These are phyloP conservation scores for Dryobota labecula DNA, from an alignment of 2,888 invertebrate species.

Conservation along the genomic window DNA sequence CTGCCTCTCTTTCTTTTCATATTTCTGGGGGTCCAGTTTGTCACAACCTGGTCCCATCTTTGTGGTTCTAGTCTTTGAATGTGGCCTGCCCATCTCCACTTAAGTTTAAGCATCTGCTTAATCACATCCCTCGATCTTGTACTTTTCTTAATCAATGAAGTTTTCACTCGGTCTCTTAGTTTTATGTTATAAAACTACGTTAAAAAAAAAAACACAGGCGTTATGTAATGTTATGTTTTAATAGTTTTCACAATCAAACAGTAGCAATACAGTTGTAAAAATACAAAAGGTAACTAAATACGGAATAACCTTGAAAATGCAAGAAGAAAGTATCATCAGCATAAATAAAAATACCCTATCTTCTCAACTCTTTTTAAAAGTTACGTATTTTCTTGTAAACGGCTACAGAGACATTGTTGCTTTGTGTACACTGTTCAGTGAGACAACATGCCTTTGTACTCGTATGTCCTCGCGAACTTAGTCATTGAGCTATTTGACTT, in stretches of 20 bases:
- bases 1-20: too few species aligned
- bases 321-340: not conserved
- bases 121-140: too few species aligned
- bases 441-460: constrained; percentile 18
- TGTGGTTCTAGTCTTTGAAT: too few species aligned
- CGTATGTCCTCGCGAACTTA: constrained; percentile 18
- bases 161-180: too few species aligned
- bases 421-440: constrained; percentile 12
- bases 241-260: not conserved
- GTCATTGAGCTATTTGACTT: constrained; percentile 46
- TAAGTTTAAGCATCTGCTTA: too few species aligned
- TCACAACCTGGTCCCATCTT: too few species aligned
- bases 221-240: not conserved
- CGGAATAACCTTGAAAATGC: not conserved
- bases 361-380: not conserved
- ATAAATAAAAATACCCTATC: not conserved
- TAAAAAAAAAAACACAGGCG: too few species aligned
- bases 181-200: too few species aligned
- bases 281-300: not conserved
- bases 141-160: too few species aligned
- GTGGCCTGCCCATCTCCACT: too few species aligned
- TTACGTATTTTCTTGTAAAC: not conserved
- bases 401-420: constrained; percentile 9
- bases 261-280: not conserved
- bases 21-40: too few species aligned